These are phyloP conservation scores for Enteromius argenteus DNA, from an alignment of 2,797 vertebrate genomes.

Conservation along the genomic window DNA sequence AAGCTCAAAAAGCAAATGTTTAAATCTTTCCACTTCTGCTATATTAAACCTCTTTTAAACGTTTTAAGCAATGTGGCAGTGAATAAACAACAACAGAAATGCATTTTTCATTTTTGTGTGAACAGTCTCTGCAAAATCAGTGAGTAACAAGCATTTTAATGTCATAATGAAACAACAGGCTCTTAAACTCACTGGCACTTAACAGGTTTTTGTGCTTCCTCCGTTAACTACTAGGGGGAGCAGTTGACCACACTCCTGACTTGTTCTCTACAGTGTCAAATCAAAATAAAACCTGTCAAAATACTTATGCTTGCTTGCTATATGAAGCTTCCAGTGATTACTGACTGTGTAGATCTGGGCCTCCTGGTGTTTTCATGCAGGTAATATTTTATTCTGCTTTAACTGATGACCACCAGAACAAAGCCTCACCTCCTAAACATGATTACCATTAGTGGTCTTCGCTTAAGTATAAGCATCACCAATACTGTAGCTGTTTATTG, in stretches of 20 bases:
- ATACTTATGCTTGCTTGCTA: not conserved
- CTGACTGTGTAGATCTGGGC: not conserved
- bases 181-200: not conserved
- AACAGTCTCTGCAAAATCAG: not conserved
- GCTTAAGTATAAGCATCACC: not conserved
- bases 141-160: not conserved
- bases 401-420: not conserved
- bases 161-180: not conserved
- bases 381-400: not conserved
- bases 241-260: constrained; percentile 49
- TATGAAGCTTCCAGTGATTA: not conserved
- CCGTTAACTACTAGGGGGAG: constrained; percentile 64
- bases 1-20: not conserved
- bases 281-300: not conserved
- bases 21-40: not conserved
- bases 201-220: not conserved
- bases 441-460: not conserved
- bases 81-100: not conserved
- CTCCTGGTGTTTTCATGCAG: not conserved
- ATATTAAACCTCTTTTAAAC: not conserved
- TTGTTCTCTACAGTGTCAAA: not conserved
- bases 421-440: not conserved
- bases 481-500: not conserved
- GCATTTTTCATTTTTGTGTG: not conserved
- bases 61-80: not conserved